Base-by-base conservation (phyloP, 1,140 invertebrate species). In the Pemphigus obesinymphae region DNA sequence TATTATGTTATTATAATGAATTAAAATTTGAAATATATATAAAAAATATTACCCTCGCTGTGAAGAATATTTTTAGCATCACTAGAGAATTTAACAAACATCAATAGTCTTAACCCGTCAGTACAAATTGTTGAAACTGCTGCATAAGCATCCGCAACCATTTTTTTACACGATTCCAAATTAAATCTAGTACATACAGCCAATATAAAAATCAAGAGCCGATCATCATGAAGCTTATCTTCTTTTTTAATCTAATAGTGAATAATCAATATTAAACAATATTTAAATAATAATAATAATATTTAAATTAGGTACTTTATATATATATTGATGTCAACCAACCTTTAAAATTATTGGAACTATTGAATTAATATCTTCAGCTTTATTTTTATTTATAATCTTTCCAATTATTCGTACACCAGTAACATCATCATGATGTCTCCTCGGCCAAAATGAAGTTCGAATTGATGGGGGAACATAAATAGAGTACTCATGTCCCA, bases 321-420 rank as follows among this genome's bases (percentile, higher is more conserved):
- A 43, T n/a, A n/a, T 11, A 23, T 23, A 31, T 61, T 31, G 23
- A 48, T 72, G 6, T 50, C 20, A 29, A 73, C 26, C 10, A 31
- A 80, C 55, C 53, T 80, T 80, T 63, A 80, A 80, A 43, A 80
- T 45, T 10, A 80, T 63, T 80, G 76, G 55, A 29, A 80, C 55
- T 31, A 80, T 80, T 11, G 76, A 63, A 80, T 80, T 61, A 26
- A 80, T 80, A 7, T 63, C 55, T 61, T 80, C 76, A 31, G 26
- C 1, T 63, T 63, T 80, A 43, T 80, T 80, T 45, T 45, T 80
- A 26, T 63, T 80, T 45, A 80, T 55, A 80, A 80, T 80, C 29
- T 80, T 80, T 80, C 76, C 76, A 45, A 80, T 80, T 43, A 80
- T 43, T 31, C 48, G 5, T 43, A 80, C 29, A 31, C 76, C 76